These are phyloP conservation scores for Calcarius lapponicus DNA, from an alignment of 2,797 vertebrate genomes.

Conservation along the genomic window DNA sequence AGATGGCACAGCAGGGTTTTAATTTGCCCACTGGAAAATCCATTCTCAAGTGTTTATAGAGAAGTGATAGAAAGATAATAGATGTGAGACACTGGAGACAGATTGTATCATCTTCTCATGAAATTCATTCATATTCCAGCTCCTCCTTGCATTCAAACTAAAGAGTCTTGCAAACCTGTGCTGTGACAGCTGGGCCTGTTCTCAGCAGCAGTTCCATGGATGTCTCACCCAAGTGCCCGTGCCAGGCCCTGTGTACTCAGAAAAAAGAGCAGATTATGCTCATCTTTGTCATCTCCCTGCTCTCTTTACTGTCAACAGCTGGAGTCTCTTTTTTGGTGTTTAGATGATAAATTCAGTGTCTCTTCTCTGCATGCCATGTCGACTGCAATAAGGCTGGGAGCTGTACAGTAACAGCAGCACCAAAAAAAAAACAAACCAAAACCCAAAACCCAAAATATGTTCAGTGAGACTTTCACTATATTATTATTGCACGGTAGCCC, in stretches of 20 bases:
- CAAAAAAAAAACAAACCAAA: neutral
- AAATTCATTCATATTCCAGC: constrained; percentile 33
- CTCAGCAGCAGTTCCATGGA: neutral
- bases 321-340: neutral
- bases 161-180: neutral
- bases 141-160: neutral
- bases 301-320: neutral
- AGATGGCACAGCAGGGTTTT: constrained; percentile 8
- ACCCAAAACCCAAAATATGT: neutral
- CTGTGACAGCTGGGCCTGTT: constrained; percentile 5
- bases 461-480: neutral
- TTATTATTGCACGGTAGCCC: neutral
- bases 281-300: neutral
- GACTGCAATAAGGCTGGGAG: neutral
- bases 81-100: neutral
- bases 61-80: neutral
- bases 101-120: neutral
- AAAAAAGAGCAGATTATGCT: neutral
- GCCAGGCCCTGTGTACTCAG: neutral
- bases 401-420: neutral
- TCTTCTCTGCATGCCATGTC: neutral
- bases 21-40: constrained; percentile 27
- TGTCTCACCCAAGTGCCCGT: neutral
- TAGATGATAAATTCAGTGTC: neutral
- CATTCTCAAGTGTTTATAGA: neutral